A percentile compares a stretch with the other conserved stretches of the same genome.
Evolutionary conservation across 1,140 invertebrate species (phyloP).

Genomic region (Oedothorax gibbosus): DNA sequence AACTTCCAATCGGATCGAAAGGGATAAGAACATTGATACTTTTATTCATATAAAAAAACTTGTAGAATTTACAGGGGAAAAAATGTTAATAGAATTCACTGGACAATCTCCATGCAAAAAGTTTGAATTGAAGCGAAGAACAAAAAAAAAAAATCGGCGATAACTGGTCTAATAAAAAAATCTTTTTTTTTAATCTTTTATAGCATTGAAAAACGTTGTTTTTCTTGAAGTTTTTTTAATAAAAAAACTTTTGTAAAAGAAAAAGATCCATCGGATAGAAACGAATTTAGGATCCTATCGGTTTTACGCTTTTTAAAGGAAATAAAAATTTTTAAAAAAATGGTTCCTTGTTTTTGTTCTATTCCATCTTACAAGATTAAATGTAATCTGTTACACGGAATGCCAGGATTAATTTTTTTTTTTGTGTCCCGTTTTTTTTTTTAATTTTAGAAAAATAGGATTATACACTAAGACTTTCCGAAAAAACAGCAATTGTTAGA

Average conservation of each 20-base stretch:
- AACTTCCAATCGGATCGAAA: neutral
- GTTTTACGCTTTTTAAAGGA: slow-evolving; percentile 33
- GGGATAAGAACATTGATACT: neutral
- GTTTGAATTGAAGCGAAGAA: slow-evolving; percentile 1
- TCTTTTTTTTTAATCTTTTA: slow-evolving; percentile 4
- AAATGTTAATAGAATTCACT: slow-evolving; percentile 38
- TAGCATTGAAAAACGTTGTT: slow-evolving; percentile 40
- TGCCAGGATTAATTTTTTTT: slow-evolving; percentile 49
- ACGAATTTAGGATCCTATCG: slow-evolving; percentile 25
- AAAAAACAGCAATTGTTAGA: slow-evolving; percentile 29
- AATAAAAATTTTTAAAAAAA: slow-evolving; percentile 19
- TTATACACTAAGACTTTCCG: slow-evolving; percentile 13
- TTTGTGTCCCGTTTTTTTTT: slow-evolving; percentile 13
- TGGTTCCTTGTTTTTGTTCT: slow-evolving; percentile 23
- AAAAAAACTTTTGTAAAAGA: slow-evolving; percentile 19
- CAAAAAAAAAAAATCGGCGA: slow-evolving; percentile 31
- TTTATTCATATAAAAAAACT: slow-evolving; percentile 19
- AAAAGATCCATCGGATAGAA: neutral
- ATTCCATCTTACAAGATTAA: slow-evolving; percentile 33
- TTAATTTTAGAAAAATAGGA: slow-evolving; percentile 45
- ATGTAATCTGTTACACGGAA: slow-evolving; percentile 53
- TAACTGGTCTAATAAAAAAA: slow-evolving; percentile 8
- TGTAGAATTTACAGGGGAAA: neutral
- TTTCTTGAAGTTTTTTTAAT: slow-evolving; percentile 18
- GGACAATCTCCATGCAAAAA: slow-evolving; percentile 40